phyloP scores from a whole-genome alignment of 2,797 vertebrate genomes.

The Falco concolor region DNA sequence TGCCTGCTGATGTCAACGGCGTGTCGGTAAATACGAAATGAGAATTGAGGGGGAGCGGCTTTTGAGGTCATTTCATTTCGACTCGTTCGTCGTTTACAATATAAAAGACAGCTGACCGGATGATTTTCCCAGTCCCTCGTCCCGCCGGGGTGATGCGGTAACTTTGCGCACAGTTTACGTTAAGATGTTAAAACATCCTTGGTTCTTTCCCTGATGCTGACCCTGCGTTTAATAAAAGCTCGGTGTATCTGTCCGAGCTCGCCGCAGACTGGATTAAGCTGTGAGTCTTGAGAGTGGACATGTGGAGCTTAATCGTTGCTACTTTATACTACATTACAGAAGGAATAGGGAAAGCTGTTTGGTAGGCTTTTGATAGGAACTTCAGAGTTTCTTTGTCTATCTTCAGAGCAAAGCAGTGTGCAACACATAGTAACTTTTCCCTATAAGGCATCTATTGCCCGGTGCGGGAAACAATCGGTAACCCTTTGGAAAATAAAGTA shows the following conservation, averaged over 20 bases:
- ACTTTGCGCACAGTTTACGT: background rate
- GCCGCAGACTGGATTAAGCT: background rate
- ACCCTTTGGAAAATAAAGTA: background rate
- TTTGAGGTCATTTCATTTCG: background rate
- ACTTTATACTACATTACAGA: background rate
- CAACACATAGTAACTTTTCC: background rate
- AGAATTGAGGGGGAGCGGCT: background rate
- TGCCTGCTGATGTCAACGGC: constrained; percentile 1
- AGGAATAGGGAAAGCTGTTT: background rate
- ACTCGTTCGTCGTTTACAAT: background rate
- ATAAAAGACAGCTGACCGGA: background rate
- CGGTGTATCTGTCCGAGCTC: background rate
- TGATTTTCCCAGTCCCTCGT: background rate
- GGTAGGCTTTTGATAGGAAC: background rate
- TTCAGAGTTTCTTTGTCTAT: background rate
- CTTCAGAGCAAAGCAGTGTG: background rate
- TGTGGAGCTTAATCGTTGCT: background rate
- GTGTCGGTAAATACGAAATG: background rate
- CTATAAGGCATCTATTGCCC: background rate
- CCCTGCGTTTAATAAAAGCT: background rate
- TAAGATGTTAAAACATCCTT: background rate
- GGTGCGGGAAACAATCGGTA: background rate
- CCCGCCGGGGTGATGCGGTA: background rate
- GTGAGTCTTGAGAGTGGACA: background rate
- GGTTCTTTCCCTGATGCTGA: background rate